Conservation (phyloP, 2,797 vertebrate genomes). For the Hapalemur alaotrensis region DNA sequence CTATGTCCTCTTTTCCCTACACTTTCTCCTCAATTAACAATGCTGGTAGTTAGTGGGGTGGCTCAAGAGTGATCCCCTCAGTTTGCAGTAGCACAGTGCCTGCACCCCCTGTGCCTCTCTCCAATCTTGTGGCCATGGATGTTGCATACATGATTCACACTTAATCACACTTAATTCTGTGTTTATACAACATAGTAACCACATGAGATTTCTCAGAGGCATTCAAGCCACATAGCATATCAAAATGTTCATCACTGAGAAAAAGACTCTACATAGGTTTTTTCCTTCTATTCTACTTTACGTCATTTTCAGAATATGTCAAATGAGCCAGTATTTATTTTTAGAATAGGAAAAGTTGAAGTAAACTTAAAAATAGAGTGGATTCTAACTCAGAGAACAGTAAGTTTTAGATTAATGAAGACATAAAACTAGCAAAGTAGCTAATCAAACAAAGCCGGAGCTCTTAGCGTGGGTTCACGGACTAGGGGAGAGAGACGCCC, state of each 20-base stretch:
- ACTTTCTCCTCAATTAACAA: not conserved
- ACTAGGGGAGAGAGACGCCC: no score
- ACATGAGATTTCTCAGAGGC: not conserved
- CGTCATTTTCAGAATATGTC: not conserved
- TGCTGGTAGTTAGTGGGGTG: not conserved
- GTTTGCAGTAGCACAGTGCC: not conserved
- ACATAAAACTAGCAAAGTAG: not conserved
- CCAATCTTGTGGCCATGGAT: not conserved
- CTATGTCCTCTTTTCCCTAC: fast-evolving
- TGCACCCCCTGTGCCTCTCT: not conserved
- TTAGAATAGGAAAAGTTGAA: not conserved
- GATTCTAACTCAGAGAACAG: not conserved
- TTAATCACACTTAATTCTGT: not conserved
- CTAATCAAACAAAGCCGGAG: not conserved
- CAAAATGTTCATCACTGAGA: not conserved
- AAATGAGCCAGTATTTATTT: not conserved
- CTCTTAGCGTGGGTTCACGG: no score
- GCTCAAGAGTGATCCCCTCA: not conserved
- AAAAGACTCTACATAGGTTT: not conserved
- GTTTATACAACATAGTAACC: not conserved
- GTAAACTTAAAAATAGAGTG: not conserved
- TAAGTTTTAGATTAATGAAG: not conserved
- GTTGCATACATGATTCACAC: not conserved
- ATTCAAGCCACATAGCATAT: not conserved
- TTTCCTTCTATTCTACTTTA: not conserved